Conservation (phyloP, 1,140 invertebrate species). For the Drosophila navojoa region DNA sequence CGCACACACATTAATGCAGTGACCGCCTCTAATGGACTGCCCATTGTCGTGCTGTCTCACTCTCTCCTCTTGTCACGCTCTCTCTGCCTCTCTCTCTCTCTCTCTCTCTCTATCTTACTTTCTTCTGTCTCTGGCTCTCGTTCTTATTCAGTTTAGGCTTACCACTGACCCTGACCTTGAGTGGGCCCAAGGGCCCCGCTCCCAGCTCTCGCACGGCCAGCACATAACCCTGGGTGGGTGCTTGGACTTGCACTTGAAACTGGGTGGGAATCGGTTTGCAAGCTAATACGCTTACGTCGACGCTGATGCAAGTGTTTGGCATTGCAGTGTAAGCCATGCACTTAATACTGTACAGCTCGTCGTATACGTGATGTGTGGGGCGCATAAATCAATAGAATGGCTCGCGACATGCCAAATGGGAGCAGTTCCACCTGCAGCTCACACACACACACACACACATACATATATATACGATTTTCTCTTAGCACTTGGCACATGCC, state of each 20-base stretch:
- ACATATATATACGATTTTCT: neutral
- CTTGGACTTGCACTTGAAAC: slow-evolving; percentile 37
- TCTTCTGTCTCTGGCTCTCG: neutral
- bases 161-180: slow-evolving; percentile 44
- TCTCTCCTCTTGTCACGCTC: neutral
- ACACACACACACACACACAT: neutral
- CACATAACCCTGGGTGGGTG: slow-evolving; percentile 1
- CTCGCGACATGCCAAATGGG: slow-evolving; percentile 39
- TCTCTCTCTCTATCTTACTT: slow-evolving; percentile 4
- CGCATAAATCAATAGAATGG: slow-evolving; percentile 70
- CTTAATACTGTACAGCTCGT: slow-evolving; percentile 57
- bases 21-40: slow-evolving; percentile 33
- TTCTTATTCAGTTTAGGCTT: slow-evolving; percentile 6
- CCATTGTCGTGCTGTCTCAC: slow-evolving; percentile 20
- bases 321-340: slow-evolving; percentile 74
- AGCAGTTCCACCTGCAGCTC: slow-evolving; percentile 33
- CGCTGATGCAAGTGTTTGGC: slow-evolving; percentile 68
- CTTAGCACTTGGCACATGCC: slow-evolving; percentile 6
- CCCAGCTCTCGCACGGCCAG: neutral
- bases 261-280: slow-evolving; percentile 12
- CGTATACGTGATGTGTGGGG: slow-evolving; percentile 54
- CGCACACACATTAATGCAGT: slow-evolving; percentile 20
- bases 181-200: neutral
- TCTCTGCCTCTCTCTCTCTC: neutral
- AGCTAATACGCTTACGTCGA: slow-evolving; percentile 72